Evolutionary conservation across 2,888 invertebrate species (phyloP), one percentile per base, ranked within the genome.

Genomic region (Panopea generosa): DNA sequence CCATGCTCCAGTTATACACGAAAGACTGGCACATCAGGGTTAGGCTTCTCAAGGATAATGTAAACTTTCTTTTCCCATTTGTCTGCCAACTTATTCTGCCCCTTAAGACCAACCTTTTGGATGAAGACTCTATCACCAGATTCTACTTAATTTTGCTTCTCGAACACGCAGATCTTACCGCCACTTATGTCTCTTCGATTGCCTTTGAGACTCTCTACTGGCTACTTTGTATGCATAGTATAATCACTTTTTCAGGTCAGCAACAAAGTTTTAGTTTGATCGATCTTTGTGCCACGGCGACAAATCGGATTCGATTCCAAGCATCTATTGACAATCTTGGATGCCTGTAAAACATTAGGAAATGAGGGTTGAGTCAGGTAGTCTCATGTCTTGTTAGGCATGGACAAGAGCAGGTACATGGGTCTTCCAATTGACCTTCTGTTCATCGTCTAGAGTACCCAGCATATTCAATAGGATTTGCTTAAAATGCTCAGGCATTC

Each of bases 31-130:
- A 57, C 38, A 24, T 43, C 26, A 9, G 43, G 16, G 33, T 71
- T 14, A 7, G 67, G 60, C 33, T 55, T 33, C 1, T 20, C 20
- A 18, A 63, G 26, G 16, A 71, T 60, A 14, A 60, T 43, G 45
- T 60, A 65, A 6, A 49, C 50, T 18, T 52, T 53, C 14, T 57
- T 33, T 9, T 45, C 47, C 77, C 69, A 74, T 6, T 29, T 55
- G 47, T 77, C 72, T n/a, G 60, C 66, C 20, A 77, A 43, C 50
- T 73, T 72, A 26, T 72, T 27, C 33, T 61, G 61, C 1, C 66
- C 72, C 33, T 61, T 55, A 1, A 72, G 16, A n/a, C 56, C 68
- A 6, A 72, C 62, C 61, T 61, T 57, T 18, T 52, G 52, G n/a
- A n/a, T n/a, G n/a, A n/a, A n/a, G n/a, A n/a, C n/a, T n/a, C n/a